These are phyloP conservation scores for Slavum lentiscoides DNA, from an alignment of 2,888 invertebrate genomes.

Conservation along the genomic window DNA sequence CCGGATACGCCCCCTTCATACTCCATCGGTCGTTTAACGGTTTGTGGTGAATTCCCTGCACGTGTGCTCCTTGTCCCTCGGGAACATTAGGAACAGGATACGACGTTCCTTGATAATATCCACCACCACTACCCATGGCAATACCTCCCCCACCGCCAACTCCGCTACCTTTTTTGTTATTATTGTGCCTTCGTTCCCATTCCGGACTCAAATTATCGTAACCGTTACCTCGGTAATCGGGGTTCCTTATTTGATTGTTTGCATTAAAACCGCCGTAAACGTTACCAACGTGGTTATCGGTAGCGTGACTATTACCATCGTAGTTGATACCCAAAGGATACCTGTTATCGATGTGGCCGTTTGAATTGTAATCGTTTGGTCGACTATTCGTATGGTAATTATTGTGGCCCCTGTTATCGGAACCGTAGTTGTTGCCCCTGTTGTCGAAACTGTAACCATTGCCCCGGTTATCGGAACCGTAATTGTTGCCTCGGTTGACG, in stretches of 20 bases:
- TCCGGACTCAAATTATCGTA: slow-evolving; percentile 58
- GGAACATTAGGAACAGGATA: not conserved
- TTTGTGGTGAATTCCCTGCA: slow-evolving; percentile 3
- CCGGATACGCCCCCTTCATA: slow-evolving; percentile 51
- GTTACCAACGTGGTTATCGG: slow-evolving; percentile 1
- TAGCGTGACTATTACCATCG: not conserved
- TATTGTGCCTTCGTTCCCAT: slow-evolving; percentile 56
- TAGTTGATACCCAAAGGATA: not conserved
- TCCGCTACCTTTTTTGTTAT: slow-evolving; percentile 9
- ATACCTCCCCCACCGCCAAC: not conserved
- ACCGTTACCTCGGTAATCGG: slow-evolving; percentile 57
- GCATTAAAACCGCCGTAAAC: slow-evolving; percentile 4
- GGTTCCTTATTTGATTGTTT: slow-evolving; percentile 29
- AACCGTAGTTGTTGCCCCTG: not conserved
- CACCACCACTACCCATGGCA: not conserved
- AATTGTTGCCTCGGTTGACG: not conserved
- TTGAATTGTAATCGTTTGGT: not conserved
- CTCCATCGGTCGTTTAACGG: slow-evolving; percentile 31
- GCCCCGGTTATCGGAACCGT: not conserved
- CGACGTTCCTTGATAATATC: slow-evolving; percentile 35
- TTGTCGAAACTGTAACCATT: slow-evolving; percentile 1
- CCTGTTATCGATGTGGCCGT: not conserved
- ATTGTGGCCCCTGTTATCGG: not conserved
- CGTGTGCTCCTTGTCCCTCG: not conserved
- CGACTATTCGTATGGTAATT: not conserved